Percentiles rank a stretch among this genome's conserved stretches.
phyloP scores from a whole-genome alignment of 92 coral and sea anemone species.

The Plumapathes pennacea region DNA sequence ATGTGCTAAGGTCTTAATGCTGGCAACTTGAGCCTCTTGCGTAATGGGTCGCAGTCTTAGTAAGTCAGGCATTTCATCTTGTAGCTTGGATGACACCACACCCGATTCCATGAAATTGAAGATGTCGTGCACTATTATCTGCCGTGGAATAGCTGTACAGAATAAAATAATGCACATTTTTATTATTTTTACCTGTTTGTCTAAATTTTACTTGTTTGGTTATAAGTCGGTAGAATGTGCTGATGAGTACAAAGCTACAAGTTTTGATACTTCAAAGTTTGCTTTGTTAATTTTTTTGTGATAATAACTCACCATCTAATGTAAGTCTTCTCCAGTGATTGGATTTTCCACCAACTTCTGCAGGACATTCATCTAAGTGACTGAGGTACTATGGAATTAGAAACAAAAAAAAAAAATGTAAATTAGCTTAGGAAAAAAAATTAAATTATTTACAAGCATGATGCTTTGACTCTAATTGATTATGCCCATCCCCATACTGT shows the following conservation, averaged over 20 bases:
- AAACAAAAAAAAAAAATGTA: no score
- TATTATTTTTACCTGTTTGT: no score
- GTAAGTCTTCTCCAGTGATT: conserved; percentile 96
- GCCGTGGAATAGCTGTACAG: conserved; percentile 81
- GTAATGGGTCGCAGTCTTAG: conserved; percentile 64
- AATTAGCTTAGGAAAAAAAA: no score
- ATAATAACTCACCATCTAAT: conserved; percentile 59
- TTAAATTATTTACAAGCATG: no score
- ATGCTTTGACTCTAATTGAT: no score
- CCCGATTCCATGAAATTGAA: conserved; percentile 83
- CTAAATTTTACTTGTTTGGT: no score
- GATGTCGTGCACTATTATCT: conserved; percentile 90
- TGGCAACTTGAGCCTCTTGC: conserved; percentile 79
- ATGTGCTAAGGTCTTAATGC: conserved; percentile 61
- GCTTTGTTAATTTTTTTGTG: not conserved
- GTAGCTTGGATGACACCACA: conserved; percentile 64
- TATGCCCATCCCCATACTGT: no score
- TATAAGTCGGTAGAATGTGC: no score
- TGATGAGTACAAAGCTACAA: no score
- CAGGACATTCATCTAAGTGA: conserved; percentile 89
- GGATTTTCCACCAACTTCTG: conserved; percentile 87
- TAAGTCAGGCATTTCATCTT: conserved; percentile 76
- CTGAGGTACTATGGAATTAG: conserved; percentile 64
- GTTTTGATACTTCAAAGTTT: no score
- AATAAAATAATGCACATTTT: not conserved